A percentile compares a stretch with the other conserved stretches of the same genome.
These are phyloP conservation scores for Neotoma lepida DNA, from an alignment of 2,113 vertebrate species.

Conservation along the genomic window DNA sequence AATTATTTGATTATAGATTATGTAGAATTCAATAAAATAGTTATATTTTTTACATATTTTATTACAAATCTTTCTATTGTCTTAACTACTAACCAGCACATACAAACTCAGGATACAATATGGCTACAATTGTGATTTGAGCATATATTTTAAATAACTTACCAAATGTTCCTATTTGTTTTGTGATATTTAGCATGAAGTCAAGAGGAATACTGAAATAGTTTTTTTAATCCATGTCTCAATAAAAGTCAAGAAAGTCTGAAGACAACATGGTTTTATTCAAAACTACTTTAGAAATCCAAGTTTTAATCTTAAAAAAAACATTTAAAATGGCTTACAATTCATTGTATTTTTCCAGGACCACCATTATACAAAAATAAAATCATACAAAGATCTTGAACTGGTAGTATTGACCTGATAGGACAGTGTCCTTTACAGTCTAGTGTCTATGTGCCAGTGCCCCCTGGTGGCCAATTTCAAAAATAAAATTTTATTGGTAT, in stretches of 20 bases:
- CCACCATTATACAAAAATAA: neutral
- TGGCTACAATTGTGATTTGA: neutral
- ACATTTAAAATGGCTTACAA: neutral
- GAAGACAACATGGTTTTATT: neutral
- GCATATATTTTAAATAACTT: neutral
- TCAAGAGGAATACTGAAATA: neutral
- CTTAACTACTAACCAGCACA: neutral
- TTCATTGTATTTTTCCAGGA: neutral
- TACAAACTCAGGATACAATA: neutral
- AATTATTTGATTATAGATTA: neutral
- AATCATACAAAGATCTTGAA: neutral
- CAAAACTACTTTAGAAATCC: neutral
- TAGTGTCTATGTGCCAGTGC: conserved; percentile 69
- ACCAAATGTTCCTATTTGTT: neutral
- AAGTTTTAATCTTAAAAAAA: neutral
- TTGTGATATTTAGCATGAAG: neutral
- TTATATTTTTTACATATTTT: conserved; percentile 21
- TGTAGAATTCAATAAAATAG: neutral
- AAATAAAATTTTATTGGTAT: conserved; percentile 46
- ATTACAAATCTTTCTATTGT: neutral
- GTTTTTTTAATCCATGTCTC: neutral
- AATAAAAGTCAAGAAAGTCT: neutral
- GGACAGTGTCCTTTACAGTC: conserved; percentile 12
- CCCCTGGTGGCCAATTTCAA: conserved; percentile 72
- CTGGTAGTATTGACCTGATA: neutral